phyloP scores from a whole-genome alignment of 2,888 invertebrate genomes.

The Clepsis dumicolana region DNA sequence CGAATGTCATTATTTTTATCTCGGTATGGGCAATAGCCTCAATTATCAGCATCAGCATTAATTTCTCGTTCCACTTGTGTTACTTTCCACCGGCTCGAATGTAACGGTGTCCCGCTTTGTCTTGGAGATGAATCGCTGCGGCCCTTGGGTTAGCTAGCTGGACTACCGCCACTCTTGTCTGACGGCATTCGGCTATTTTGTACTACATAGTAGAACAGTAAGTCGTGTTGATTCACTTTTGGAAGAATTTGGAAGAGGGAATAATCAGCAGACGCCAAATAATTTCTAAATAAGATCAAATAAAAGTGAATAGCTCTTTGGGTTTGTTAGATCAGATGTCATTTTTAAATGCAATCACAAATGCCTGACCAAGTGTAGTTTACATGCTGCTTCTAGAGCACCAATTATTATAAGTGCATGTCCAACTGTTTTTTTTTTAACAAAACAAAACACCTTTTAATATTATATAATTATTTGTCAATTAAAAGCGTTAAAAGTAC shows the following conservation, averaged over 20 bases:
- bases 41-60: conserved; percentile 69
- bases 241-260: neutral
- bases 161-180: conserved; percentile 1
- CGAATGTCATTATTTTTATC: conserved; percentile 59
- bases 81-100: conserved; percentile 68
- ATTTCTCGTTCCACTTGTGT: conserved; percentile 75
- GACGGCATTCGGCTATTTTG: neutral
- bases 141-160: conserved; percentile 52
- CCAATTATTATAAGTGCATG: neutral
- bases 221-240: neutral
- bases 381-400: no score
- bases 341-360: no score
- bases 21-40: conserved; percentile 61
- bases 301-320: no score
- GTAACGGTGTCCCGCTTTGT: conserved; percentile 78
- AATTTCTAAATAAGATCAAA: no score
- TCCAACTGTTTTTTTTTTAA: neutral
- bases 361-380: no score
- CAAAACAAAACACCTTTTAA: neutral
- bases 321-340: no score
- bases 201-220: neutral
- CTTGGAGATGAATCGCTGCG: conserved; percentile 62
- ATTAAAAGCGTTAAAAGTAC: neutral
- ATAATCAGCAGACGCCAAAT: no score
- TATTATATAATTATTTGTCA: neutral